Base-by-base conservation (phyloP, 2,888 invertebrate species). In the Auanema sp. region DNA sequence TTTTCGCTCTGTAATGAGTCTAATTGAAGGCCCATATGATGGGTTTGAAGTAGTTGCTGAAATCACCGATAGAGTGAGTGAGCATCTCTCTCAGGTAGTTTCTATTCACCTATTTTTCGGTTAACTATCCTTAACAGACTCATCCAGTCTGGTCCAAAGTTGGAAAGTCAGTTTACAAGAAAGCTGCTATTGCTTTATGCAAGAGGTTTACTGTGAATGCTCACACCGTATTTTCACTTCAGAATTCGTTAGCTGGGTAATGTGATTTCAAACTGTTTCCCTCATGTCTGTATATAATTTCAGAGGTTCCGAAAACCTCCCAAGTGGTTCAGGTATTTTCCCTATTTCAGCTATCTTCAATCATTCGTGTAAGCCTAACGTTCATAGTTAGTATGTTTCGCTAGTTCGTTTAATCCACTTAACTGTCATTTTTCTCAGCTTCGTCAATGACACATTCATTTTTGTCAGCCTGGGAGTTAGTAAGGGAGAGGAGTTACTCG, bases 331-430 rank as follows among this genome's bases (percentile, higher is more conserved):
- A 21, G 72, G 72, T 21, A 14, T 72, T 2, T 72, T 69, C 50
- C 72, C 72, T n/a, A 66, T 72, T 49, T 41, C 66, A 1, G 57
- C 65, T 14, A 62, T 72, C 14, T 68, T 70, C 59, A 72, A 72
- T 47, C 72, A 72, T 49, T 68, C 68, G 1, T 72, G 72, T 24
- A 54, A 58, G 40, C 66, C 72, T 1, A 72, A 72, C 23, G 63
- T 70, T 1, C 65, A 21, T 16, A 66, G 58, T 16, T 72, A 68
- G 69, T 72, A 6, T 60, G 67, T 66, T 53, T 59, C 52, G n/a
- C n/a, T 24, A 11, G 8, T 11, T 25, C 8, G 11, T 50, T 50
- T 8, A 11, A 16, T 23, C 53, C 12, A 8, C 33, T 5, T 42
- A 23, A 42, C 41, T 21, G 21, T 40, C 57, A 3, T 23, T 24